phyloP scores from a whole-genome alignment of 1,140 invertebrate genomes.

The Sesamia nonagrioides region DNA sequence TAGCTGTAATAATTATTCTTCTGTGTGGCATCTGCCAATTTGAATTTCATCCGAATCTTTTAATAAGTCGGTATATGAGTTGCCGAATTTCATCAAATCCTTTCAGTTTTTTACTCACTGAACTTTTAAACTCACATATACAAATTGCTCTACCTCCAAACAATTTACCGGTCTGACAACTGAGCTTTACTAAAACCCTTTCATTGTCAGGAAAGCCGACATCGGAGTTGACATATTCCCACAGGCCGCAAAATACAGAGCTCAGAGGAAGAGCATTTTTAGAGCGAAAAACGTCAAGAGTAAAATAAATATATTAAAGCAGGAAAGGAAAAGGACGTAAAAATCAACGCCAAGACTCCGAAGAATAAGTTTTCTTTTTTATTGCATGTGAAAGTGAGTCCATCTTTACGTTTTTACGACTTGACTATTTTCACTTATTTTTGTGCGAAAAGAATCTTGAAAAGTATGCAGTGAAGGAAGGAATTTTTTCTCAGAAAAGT shows the following conservation, averaged over 20 bases:
- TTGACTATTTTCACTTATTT: background rate
- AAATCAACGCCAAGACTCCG: background rate
- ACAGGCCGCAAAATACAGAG: background rate
- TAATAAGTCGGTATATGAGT: too few species aligned
- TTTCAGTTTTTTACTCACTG: too few species aligned
- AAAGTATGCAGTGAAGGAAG: background rate
- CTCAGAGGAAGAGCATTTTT: background rate
- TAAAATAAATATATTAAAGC: background rate
- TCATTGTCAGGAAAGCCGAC: too few species aligned
- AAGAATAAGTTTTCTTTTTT: background rate
- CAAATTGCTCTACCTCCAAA: too few species aligned
- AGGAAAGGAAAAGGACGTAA: background rate
- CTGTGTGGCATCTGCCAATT: too few species aligned
- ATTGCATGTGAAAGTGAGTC: slow-evolving; percentile 9
- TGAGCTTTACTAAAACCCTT: too few species aligned
- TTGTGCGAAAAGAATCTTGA: background rate
- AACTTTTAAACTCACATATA: too few species aligned
- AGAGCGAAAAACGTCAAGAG: background rate
- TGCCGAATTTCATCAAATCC: too few species aligned
- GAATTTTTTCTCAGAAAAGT: background rate
- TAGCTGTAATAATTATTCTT: too few species aligned
- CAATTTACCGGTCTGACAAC: too few species aligned
- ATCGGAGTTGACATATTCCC: background rate
- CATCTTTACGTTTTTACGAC: slow-evolving; percentile 13
- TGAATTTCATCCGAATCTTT: too few species aligned